Percentiles rank a stretch among this genome's conserved stretches.
These are phyloP conservation scores for Lasioglossum pauxillum DNA, from an alignment of 2,888 invertebrate species.

Conservation along the genomic window DNA sequence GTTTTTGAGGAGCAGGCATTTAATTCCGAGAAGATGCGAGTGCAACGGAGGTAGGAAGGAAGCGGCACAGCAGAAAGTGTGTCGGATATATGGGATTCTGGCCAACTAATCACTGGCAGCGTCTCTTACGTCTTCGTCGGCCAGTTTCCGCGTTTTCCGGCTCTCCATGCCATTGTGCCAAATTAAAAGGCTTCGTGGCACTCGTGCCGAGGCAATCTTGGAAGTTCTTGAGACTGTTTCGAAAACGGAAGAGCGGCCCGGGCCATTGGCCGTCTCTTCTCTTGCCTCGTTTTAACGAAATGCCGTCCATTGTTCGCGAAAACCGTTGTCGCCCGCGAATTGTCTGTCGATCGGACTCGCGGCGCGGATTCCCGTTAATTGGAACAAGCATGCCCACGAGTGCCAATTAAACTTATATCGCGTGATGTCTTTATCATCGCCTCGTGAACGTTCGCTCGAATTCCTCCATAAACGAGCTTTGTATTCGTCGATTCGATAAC, in stretches of 20 bases:
- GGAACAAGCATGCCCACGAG: slow-evolving; percentile 40
- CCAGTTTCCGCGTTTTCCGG: slow-evolving; percentile 26
- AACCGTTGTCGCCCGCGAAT: slow-evolving; percentile 10
- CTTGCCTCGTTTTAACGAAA: slow-evolving; percentile 42
- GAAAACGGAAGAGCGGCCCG: slow-evolving; percentile 29
- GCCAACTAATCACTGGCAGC: slow-evolving; percentile 37
- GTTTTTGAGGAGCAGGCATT: slow-evolving; percentile 18
- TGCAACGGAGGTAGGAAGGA: slow-evolving; percentile 10
- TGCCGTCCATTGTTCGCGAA: slow-evolving; percentile 31
- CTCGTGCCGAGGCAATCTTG: slow-evolving; percentile 32
- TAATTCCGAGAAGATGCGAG: background rate
- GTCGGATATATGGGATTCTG: slow-evolving; percentile 9
- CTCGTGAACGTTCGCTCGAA: slow-evolving; percentile 51
- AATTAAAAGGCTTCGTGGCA: slow-evolving; percentile 50
- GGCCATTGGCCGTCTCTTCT: slow-evolving; percentile 27
- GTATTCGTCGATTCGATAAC: slow-evolving; percentile 48
- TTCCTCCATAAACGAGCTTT: slow-evolving; percentile 49
- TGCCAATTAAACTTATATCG: slow-evolving; percentile 65
- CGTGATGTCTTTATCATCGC: slow-evolving; percentile 52
- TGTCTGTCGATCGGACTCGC: slow-evolving; percentile 27
- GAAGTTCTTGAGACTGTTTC: slow-evolving; percentile 40
- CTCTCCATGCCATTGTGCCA: slow-evolving; percentile 37
- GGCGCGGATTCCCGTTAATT: slow-evolving; percentile 49
- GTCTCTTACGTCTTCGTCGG: slow-evolving; percentile 6
- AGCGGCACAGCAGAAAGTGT: slow-evolving; percentile 18